Evolutionary conservation across 2,113 vertebrate species (phyloP).

Genomic region (Tychaedon coryphoeus): DNA sequence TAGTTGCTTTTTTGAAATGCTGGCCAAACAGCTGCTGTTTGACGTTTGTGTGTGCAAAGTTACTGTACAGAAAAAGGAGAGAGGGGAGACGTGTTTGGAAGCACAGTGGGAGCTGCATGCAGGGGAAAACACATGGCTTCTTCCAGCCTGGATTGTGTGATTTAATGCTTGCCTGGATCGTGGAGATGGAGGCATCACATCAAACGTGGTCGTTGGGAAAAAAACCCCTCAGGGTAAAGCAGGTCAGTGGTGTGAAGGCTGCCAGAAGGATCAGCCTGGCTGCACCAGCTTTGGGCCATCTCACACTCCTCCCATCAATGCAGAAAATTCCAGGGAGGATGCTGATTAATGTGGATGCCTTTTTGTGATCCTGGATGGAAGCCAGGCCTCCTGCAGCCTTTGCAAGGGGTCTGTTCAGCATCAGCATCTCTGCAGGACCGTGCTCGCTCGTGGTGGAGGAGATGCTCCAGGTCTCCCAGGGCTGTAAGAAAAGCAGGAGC

Average conservation of each 20-base stretch:
- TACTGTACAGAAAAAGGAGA: neutral
- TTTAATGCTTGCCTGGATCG: neutral
- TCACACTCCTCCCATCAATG: accelerated
- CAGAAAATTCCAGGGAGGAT: neutral
- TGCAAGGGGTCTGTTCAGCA: neutral
- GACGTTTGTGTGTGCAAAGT: conserved; percentile 12
- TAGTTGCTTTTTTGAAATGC: neutral
- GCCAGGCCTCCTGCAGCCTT: neutral
- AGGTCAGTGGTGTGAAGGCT: neutral
- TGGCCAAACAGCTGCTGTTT: conserved; percentile 51
- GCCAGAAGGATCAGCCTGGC: neutral
- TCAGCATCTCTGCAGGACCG: neutral
- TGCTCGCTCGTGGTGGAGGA: accelerated
- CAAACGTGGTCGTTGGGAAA: accelerated
- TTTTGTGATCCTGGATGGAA: neutral
- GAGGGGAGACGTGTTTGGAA: neutral
- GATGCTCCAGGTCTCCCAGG: neutral
- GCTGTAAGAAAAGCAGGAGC: neutral
- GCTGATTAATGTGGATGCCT: neutral
- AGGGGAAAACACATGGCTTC: neutral
- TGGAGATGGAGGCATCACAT: neutral
- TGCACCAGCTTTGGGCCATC: neutral
- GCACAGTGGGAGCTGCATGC: neutral
- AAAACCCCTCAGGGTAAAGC: accelerated
- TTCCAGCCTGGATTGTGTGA: neutral